Evolutionary conservation across 1,140 invertebrate genomes (phyloP).

Genomic region (Idris sp.): DNA sequence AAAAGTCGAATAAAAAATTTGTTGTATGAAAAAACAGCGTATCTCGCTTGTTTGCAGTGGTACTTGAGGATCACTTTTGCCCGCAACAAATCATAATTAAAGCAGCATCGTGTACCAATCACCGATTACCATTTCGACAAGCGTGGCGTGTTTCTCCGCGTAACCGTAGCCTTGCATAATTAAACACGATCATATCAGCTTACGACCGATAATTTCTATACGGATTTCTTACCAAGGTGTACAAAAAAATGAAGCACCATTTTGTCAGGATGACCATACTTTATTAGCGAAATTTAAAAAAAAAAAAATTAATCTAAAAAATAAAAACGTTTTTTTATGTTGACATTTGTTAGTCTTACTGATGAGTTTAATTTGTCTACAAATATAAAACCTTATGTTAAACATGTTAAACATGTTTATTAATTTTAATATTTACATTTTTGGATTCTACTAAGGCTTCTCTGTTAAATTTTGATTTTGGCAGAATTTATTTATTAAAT

Average conservation of each 20-base stretch:
- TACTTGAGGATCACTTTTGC: neutral
- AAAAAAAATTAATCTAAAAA: too few species aligned
- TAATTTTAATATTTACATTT: too few species aligned
- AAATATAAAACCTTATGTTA: too few species aligned
- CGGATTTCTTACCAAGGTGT: constrained; percentile 35
- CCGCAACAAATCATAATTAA: constrained; percentile 50
- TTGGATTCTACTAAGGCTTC: too few species aligned
- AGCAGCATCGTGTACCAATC: constrained; percentile 44
- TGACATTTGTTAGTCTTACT: too few species aligned
- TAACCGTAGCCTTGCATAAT: constrained; percentile 49
- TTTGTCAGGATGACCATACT: constrained; percentile 51
- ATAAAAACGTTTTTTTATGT: too few species aligned
- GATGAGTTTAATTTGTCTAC: too few species aligned
- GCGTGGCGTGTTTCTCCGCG: constrained; percentile 39
- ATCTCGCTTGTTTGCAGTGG: constrained; percentile 1
- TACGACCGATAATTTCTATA: constrained; percentile 56
- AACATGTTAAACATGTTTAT: too few species aligned
- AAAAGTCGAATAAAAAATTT: too few species aligned
- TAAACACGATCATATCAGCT: constrained; percentile 58
- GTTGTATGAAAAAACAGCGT: too few species aligned
- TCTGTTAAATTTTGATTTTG: too few species aligned
- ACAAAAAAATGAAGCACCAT: constrained; percentile 19
- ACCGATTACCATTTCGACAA: constrained; percentile 49
- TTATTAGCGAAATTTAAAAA: constrained; percentile 59
- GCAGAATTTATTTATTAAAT: too few species aligned